Evolutionary conservation across 2,113 vertebrate species (phyloP).

Genomic region (Paramormyrops kingsleyae): DNA sequence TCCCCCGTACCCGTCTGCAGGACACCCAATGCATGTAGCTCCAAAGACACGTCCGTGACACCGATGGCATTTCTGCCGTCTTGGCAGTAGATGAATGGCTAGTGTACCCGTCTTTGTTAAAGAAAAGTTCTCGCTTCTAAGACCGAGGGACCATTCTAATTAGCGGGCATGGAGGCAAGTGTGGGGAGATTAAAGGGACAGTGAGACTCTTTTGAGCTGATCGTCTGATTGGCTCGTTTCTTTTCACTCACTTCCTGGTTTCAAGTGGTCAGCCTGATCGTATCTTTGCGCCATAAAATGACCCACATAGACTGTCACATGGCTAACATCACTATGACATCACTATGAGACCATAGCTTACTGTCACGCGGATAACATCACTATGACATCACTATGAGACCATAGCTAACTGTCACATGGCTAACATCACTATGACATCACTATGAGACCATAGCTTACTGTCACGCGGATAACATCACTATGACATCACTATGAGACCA

Average conservation of each 20-base stretch:
- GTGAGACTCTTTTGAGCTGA: conserved; percentile 26
- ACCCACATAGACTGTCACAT: neutral
- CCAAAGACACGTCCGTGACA: neutral
- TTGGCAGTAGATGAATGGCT: conserved; percentile 39
- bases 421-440: too few species aligned
- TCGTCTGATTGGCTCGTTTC: neutral
- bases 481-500: too few species aligned
- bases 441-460: too few species aligned
- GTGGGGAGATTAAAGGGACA: conserved; percentile 52
- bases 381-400: too few species aligned
- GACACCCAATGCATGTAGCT: neutral
- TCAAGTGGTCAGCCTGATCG: neutral
- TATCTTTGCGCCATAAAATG: neutral
- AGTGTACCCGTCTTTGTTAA: conserved; percentile 38
- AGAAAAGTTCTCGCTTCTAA: conserved; percentile 15
- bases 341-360: too few species aligned
- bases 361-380: too few species aligned
- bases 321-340: too few species aligned
- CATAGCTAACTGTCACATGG: too few species aligned
- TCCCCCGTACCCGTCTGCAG: neutral
- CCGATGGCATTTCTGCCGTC: conserved; percentile 27
- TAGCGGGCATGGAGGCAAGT: conserved; percentile 36
- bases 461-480: too few species aligned
- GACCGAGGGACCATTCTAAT: conserved; percentile 17
- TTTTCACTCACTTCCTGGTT: neutral